phyloP scores from a whole-genome alignment of 1,140 invertebrate genomes.

The Lamellibrachia luymesi region DNA sequence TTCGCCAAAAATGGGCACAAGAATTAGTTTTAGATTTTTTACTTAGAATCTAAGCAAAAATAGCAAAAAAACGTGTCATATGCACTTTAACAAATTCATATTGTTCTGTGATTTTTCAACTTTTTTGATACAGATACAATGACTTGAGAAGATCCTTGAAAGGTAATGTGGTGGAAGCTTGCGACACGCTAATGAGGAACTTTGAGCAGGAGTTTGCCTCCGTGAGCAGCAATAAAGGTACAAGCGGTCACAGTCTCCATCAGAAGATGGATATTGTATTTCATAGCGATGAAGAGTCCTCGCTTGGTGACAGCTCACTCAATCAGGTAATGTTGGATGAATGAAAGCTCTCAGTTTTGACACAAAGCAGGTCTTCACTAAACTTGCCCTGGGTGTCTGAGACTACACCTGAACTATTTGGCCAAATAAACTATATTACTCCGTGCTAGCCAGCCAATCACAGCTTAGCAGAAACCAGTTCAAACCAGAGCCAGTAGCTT shows the following conservation, averaged over 20 bases:
- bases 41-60: no score
- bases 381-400: no score
- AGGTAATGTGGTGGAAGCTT: constrained; percentile 39
- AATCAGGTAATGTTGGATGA: constrained; percentile 38
- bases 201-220: constrained; percentile 49
- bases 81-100: background rate
- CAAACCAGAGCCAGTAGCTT: no score
- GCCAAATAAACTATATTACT: no score
- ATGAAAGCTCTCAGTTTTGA: background rate
- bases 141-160: constrained; percentile 43
- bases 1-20: no score
- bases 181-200: constrained; percentile 44
- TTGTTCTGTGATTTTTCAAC: background rate
- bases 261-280: constrained; percentile 18
- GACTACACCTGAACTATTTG: no score
- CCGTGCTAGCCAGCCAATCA: no score
- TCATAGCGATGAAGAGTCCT: constrained; percentile 49
- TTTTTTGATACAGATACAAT: constrained; percentile 36
- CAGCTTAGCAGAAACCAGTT: no score
- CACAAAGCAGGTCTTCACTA: no score
- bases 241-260: background rate
- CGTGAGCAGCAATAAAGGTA: constrained; percentile 13
- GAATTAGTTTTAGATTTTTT: no score
- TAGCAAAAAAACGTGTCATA: no score
- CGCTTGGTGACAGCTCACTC: constrained; percentile 44